Base-by-base conservation (phyloP, 2,888 invertebrate genomes). In the Neoscelio sp. region DNA sequence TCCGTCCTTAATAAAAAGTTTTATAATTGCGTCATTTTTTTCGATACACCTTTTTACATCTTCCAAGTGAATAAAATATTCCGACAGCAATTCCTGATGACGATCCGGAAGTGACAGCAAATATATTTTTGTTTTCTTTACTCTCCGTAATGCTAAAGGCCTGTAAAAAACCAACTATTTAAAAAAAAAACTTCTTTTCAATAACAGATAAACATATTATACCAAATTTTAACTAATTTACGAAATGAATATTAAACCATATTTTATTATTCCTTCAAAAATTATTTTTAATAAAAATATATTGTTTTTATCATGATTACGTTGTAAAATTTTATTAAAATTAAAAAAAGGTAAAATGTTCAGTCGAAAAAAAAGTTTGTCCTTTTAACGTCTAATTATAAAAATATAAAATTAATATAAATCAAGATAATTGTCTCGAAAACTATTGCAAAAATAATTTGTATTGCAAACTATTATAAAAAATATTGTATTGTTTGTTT, bases 401-500 rank as follows among this genome's bases (percentile, higher is more conserved):
- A n/a, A n/a, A n/a, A n/a, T n/a, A n/a, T n/a, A n/a, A n/a, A n/a
- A n/a, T n/a, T n/a, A n/a, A n/a, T n/a, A n/a, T n/a, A n/a, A n/a
- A n/a, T n/a, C n/a, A n/a, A n/a, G n/a, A n/a, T n/a, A n/a, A n/a
- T n/a, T n/a, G n/a, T n/a, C n/a, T n/a, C n/a, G n/a, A n/a, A n/a
- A n/a, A n/a, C n/a, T n/a, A n/a, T n/a, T n/a, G n/a, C n/a, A n/a
- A n/a, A n/a, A n/a, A n/a, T n/a, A n/a, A n/a, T n/a, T n/a, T n/a
- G n/a, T n/a, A n/a, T n/a, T n/a, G n/a, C n/a, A n/a, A n/a, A n/a
- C n/a, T n/a, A n/a, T n/a, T n/a, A n/a, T n/a, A n/a, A n/a, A n/a
- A n/a, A n/a, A n/a, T n/a, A n/a, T 94, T 95, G 92, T 98, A 98
- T 91, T 95, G 95, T 91, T 94, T 95, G 89, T 98, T 97, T 74